Conservation (phyloP, 2,113 vertebrate species). For the Brevimyrus niger region DNA sequence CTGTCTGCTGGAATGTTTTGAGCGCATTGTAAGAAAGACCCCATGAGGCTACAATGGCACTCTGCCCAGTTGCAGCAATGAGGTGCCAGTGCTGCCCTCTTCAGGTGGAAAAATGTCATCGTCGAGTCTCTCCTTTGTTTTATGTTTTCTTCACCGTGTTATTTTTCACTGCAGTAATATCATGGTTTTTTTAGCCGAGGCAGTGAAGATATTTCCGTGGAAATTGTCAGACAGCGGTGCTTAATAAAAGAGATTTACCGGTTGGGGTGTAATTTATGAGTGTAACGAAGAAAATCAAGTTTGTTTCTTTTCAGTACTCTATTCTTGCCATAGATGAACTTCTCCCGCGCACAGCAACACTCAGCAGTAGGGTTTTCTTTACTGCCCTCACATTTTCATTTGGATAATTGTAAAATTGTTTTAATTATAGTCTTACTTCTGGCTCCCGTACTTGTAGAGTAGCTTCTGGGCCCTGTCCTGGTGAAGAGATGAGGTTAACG, state of each 20-base stretch:
- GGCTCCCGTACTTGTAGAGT: neutral
- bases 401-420: neutral
- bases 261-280: neutral
- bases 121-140: neutral
- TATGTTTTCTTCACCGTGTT: neutral
- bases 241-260: neutral
- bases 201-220: neutral
- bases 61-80: neutral
- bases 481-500: neutral
- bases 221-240: neutral
- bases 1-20: neutral
- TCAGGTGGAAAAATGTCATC: neutral
- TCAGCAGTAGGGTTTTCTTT: neutral
- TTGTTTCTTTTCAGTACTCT: neutral
- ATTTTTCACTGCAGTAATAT: neutral
- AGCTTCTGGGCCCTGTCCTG: neutral
- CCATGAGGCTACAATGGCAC: neutral
- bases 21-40: neutral
- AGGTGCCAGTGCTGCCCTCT: neutral
- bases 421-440: neutral
- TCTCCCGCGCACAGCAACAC: neutral
- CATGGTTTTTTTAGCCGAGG: neutral
- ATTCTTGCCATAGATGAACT: neutral
- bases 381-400: neutral
- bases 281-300: neutral